These are phyloP conservation scores for Lepidocyrtoides sp. DNA, from an alignment of 2,888 invertebrate species.

Conservation along the genomic window DNA sequence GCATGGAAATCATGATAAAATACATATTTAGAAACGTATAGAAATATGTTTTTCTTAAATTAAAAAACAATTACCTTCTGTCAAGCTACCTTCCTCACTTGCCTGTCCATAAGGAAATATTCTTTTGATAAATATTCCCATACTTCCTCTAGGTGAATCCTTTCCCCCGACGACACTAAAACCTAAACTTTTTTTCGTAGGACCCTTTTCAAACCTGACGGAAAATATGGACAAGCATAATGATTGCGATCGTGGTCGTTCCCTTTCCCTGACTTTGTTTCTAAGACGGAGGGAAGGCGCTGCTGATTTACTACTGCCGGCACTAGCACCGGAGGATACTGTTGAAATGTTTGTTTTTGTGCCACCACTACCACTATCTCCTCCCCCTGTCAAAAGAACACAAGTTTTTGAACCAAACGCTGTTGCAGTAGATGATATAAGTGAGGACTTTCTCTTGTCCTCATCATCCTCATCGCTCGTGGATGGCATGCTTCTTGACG, in stretches of 20 bases:
- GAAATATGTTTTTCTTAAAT: too few relatives aligned
- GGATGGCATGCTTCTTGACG: background rate
- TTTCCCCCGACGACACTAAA: conserved; percentile 96
- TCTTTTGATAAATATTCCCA: conserved; percentile 96
- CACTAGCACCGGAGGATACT: background rate
- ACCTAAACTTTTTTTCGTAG: conserved; percentile 94
- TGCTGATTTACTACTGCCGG: background rate
- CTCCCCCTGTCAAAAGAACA: conserved; percentile 29
- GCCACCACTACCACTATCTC: background rate
- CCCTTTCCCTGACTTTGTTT: conserved; percentile 79
- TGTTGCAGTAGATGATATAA: background rate
- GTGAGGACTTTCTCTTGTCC: background rate
- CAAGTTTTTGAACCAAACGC: conserved; percentile 49
- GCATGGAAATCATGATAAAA: conserved; percentile 26
- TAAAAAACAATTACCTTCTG: conserved; percentile 93
- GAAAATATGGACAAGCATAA: conserved; percentile 84
- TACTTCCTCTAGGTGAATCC: conserved; percentile 95
- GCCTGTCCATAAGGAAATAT: conserved; percentile 95
- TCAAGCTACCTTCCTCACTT: conserved; percentile 93
- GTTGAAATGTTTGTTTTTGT: too few relatives aligned
- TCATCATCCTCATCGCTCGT: conserved; percentile 26
- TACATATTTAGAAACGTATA: too few relatives aligned
- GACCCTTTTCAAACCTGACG: conserved; percentile 90
- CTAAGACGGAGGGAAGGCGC: conserved; percentile 25
- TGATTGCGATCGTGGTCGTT: conserved; percentile 79